A percentile compares a stretch with the other conserved stretches of the same genome.
Conservation (phyloP, 1,140 invertebrate species). For the Leptopilina clavipes region DNA sequence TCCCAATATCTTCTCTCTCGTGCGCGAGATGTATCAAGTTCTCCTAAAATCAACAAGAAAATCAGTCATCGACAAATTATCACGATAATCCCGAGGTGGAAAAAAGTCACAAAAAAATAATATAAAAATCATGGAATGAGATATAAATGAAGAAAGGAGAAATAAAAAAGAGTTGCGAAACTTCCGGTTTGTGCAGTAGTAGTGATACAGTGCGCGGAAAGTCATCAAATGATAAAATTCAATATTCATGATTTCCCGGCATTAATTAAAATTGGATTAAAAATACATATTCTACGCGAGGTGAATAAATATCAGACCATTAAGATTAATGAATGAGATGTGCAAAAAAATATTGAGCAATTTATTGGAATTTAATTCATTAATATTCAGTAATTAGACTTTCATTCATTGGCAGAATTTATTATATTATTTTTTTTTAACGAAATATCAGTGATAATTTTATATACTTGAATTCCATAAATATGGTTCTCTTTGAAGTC, state of each 20-base stretch:
- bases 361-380: neutral
- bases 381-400: neutral
- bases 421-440: too few species aligned
- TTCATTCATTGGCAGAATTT: too few species aligned
- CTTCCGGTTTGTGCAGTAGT: conserved; percentile 37
- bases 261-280: conserved; percentile 45
- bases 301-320: too few species aligned
- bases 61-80: neutral
- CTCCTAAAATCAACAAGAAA: conserved; percentile 27
- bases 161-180: too few species aligned
- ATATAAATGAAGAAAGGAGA: too few species aligned
- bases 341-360: conserved; percentile 34
- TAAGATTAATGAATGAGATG: neutral
- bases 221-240: neutral
- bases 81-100: neutral
- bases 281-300: too few species aligned
- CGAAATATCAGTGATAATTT: too few species aligned
- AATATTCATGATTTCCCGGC: conserved; percentile 42
- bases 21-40: neutral
- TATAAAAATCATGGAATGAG: conserved; percentile 32
- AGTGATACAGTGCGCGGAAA: conserved; percentile 29
- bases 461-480: neutral
- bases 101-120: conserved; percentile 28
- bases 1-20: conserved; percentile 29
- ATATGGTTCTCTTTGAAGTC: neutral